phyloP scores from a whole-genome alignment of 64 coral and sea anemone genomes.

The Actinia equina region DNA sequence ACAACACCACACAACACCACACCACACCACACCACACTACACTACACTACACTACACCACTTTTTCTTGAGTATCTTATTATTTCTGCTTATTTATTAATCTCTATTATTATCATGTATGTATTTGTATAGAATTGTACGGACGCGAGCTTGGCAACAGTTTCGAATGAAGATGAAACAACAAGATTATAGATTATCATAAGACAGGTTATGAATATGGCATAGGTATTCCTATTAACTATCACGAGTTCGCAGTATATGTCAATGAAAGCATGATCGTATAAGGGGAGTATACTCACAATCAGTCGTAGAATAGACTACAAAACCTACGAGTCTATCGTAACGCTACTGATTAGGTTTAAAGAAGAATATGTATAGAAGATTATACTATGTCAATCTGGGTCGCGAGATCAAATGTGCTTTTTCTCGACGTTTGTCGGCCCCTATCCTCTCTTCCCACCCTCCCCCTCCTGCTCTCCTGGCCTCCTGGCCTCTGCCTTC shows the following conservation, averaged over 20 bases:
- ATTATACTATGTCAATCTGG: too few species aligned
- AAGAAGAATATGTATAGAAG: too few species aligned
- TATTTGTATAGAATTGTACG: not conserved
- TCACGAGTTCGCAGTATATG: not conserved
- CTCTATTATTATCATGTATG: not conserved
- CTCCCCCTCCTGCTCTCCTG: too few species aligned
- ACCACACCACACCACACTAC: constrained; percentile 1
- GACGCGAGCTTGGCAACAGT: not conserved
- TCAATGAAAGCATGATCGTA: too few species aligned
- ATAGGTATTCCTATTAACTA: not conserved
- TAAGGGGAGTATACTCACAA: too few species aligned
- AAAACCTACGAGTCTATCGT: too few species aligned
- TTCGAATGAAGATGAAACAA: not conserved
- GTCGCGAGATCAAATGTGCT: too few species aligned
- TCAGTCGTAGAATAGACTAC: too few species aligned
- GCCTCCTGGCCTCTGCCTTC: too few species aligned
- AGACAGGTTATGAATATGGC: not conserved
- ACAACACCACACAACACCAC: not conserved
- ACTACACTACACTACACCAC: not conserved
- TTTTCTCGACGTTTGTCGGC: too few species aligned
- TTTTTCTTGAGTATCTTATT: not conserved
- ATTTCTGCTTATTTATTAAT: not conserved
- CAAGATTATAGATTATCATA: not conserved
- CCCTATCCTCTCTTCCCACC: too few species aligned
- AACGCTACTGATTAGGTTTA: too few species aligned